Conservation (phyloP, 2,888 invertebrate genomes). For the Acanthosepion esculentum region DNA sequence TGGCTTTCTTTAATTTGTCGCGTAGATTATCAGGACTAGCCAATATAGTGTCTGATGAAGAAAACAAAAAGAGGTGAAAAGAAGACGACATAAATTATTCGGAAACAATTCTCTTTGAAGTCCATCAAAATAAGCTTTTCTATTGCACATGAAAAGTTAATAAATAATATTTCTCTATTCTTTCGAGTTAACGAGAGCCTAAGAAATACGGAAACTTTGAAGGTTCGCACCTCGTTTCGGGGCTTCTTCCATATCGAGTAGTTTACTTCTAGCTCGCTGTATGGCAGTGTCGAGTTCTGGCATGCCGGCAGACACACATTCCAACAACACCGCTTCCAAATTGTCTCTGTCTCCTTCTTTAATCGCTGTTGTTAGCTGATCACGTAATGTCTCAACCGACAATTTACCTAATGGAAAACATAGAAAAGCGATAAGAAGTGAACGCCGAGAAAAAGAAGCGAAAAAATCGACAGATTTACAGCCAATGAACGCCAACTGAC, state of each 20-base stretch:
- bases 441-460: no score
- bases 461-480: no score
- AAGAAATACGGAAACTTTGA: background rate
- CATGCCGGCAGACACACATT: background rate
- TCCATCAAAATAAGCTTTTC: no score
- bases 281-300: background rate
- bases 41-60: background rate
- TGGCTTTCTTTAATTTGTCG: background rate
- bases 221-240: background rate
- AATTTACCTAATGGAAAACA: background rate
- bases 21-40: background rate
- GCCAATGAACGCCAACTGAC: no score
- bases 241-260: background rate
- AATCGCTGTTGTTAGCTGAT: background rate
- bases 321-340: background rate
- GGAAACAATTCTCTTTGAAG: no score
- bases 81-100: background rate
- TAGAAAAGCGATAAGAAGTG: background rate
- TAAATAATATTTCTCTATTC: no score
- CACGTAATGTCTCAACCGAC: background rate
- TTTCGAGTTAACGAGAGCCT: no score
- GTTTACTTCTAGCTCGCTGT: background rate
- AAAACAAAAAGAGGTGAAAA: background rate
- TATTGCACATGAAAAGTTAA: no score
- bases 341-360: background rate